phyloP scores from a whole-genome alignment of 2,888 invertebrate genomes.

The Parthenolecanium corni region DNA sequence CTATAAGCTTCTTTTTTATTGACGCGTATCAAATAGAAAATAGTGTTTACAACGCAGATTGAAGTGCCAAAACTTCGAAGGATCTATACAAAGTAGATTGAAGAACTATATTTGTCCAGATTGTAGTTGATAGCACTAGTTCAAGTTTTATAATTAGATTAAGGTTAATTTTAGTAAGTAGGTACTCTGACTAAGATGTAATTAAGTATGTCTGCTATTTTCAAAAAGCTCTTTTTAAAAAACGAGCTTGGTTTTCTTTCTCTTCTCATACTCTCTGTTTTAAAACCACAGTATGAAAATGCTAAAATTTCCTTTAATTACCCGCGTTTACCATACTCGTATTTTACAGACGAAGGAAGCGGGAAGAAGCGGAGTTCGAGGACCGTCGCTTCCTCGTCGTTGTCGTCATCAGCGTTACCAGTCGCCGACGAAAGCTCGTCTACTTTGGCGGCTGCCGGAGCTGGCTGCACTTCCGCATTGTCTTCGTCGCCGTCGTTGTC shows the following conservation, averaged over 20 bases:
- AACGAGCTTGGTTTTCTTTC: neutral
- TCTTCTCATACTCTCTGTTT: neutral
- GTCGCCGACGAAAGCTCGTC: neutral
- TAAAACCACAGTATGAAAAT: too few relatives aligned
- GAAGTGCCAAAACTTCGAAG: too few relatives aligned
- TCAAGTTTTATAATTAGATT: neutral
- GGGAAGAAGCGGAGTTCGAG: neutral
- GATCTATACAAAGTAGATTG: too few relatives aligned
- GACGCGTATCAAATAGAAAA: too few relatives aligned
- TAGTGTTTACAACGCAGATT: too few relatives aligned
- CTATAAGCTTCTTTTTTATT: too few relatives aligned
- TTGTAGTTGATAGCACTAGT: neutral
- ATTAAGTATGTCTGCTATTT: too few relatives aligned
- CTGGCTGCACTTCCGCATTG: neutral
- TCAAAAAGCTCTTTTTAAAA: neutral
- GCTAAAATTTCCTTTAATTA: too few relatives aligned
- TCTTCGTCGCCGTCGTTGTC: neutral
- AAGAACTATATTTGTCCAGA: neutral
- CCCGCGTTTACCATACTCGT: too few relatives aligned
- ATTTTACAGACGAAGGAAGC: conserved; percentile 10
- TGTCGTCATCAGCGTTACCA: conserved; percentile 19
- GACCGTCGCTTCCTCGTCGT: conserved; percentile 6
- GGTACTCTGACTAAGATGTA: too few relatives aligned
- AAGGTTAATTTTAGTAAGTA: neutral
- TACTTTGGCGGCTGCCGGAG: too few relatives aligned